A percentile compares a stretch with the other conserved stretches of the same genome.
phyloP scores from a whole-genome alignment of 2,113 vertebrate genomes.

The Anhinga anhinga region DNA sequence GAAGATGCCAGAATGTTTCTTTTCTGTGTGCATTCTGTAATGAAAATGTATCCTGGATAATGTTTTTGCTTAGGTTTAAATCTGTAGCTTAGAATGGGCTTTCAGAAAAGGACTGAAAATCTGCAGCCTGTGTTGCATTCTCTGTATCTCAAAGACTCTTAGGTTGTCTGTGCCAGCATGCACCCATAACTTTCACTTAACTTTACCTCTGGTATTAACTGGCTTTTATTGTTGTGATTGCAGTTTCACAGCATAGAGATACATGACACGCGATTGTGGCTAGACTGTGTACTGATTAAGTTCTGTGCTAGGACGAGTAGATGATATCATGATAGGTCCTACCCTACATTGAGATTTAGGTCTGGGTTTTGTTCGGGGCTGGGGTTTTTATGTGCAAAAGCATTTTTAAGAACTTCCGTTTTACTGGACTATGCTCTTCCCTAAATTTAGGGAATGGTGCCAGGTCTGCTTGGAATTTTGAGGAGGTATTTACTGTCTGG shows the following conservation, averaged over 20 bases:
- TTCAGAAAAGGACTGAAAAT: background rate
- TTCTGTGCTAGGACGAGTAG: background rate
- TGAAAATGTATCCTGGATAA: background rate
- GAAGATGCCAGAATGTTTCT: background rate
- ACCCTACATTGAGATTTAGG: background rate
- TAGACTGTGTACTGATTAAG: too few relatives aligned
- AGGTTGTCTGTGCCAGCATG: background rate
- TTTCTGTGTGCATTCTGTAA: background rate
- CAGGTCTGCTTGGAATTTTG: background rate
- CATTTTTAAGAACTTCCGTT: background rate
- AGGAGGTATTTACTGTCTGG: background rate
- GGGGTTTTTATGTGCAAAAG: background rate
- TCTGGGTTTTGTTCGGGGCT: background rate
- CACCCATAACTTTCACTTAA: background rate
- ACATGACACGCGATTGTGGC: background rate
- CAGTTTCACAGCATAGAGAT: background rate
- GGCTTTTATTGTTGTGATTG: background rate
- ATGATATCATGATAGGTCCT: too few relatives aligned
- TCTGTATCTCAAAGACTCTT: background rate
- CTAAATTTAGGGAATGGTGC: background rate
- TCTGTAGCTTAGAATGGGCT: background rate
- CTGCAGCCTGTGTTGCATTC: background rate
- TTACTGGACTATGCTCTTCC: background rate
- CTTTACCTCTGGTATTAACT: background rate
- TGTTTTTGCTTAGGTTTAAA: background rate